Conservation (phyloP, 2,888 invertebrate species). For the Zeuzera pyrina region DNA sequence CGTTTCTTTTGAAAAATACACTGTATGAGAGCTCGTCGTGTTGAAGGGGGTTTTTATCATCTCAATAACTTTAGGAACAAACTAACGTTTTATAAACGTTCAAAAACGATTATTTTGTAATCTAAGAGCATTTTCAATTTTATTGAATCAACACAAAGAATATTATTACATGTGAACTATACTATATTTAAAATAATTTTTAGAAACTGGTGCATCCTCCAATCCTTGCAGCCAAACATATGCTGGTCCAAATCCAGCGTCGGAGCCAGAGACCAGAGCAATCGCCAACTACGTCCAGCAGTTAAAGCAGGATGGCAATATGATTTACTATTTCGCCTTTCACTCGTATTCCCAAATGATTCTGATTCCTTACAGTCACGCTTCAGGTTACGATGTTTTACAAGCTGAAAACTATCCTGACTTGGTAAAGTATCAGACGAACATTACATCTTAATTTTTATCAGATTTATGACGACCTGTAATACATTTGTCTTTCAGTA, state of each 20-base stretch:
- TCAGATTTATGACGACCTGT: background rate
- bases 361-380: constrained; percentile 56
- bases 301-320: constrained; percentile 25
- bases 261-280: constrained; percentile 64
- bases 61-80: no score
- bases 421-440: constrained; percentile 29
- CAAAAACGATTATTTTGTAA: no score
- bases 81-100: no score
- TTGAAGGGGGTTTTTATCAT: no score
- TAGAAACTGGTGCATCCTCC: constrained; percentile 45
- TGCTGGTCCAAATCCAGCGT: constrained; percentile 59
- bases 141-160: constrained; percentile 1
- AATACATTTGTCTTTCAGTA: constrained; percentile 26
- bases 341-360: constrained; percentile 72
- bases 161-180: background rate
- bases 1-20: no score
- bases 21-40: no score
- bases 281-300: constrained; percentile 37
- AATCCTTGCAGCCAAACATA: constrained; percentile 62
- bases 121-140: no score
- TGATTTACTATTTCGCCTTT: constrained; percentile 63
- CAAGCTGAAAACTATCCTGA: constrained; percentile 42
- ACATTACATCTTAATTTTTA: background rate
- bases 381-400: constrained; percentile 26
- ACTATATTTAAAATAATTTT: constrained; percentile 4